Percentiles rank a stretch among this genome's conserved stretches.
Evolutionary conservation across 1,140 invertebrate species (phyloP).

Genomic region (Monomorium pharaonis): DNA sequence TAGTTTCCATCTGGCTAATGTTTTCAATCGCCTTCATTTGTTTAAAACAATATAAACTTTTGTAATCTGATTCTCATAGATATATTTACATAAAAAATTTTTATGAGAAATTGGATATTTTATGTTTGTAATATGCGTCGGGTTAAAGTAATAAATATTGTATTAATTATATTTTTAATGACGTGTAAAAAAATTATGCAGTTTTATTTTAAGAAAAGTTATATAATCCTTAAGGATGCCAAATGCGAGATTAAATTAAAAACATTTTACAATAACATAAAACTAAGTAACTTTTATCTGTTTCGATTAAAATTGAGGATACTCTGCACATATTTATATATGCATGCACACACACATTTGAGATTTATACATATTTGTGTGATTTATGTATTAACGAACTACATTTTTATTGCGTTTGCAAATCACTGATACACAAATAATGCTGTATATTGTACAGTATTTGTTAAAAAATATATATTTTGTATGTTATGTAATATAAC

Average conservation of each 20-base stretch:
- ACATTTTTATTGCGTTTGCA: background rate
- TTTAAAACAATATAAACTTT: background rate
- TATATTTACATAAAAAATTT: background rate
- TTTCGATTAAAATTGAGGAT: background rate
- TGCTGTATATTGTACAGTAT: background rate
- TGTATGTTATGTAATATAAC: background rate
- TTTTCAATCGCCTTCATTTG: background rate
- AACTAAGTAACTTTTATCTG: background rate
- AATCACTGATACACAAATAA: background rate
- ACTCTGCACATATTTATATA: background rate
- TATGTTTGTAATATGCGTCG: too few relatives aligned
- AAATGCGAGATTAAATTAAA: background rate
- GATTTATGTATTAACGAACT: too few relatives aligned
- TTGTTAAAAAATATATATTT: background rate
- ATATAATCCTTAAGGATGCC: background rate
- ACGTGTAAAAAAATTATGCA: background rate
- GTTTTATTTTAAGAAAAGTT: background rate
- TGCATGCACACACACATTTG: background rate
- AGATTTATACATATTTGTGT: constrained; percentile 2
- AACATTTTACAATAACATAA: background rate
- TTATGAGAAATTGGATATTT: too few relatives aligned
- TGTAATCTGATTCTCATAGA: background rate
- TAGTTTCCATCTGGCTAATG: too few relatives aligned
- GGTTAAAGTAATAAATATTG: background rate
- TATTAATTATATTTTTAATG: background rate